These are phyloP conservation scores for Bombus confusus DNA, from an alignment of 1,140 invertebrate genomes.

Conservation along the genomic window DNA sequence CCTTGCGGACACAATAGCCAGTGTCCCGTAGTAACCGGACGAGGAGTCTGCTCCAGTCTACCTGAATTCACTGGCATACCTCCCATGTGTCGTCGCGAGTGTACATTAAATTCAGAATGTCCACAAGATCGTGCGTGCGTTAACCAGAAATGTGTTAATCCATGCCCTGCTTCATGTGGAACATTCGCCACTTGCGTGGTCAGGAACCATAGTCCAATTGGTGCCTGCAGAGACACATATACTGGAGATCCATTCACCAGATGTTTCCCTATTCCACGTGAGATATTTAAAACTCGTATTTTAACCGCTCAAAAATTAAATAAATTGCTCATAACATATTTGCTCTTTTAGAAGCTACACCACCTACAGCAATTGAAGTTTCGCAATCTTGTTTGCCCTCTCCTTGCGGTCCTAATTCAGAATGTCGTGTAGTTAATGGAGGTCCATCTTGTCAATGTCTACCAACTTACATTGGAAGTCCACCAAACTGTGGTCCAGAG, in stretches of 20 bases:
- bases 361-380: slow-evolving; percentile 67
- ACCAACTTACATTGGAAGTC: slow-evolving; percentile 85
- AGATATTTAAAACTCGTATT: slow-evolving; percentile 75
- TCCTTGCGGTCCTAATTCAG: slow-evolving; percentile 88
- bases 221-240: slow-evolving; percentile 86
- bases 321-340: slow-evolving; percentile 42
- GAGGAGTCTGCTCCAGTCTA: slow-evolving; percentile 85
- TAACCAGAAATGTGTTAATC: slow-evolving; percentile 86
- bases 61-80: slow-evolving; percentile 87
- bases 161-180: slow-evolving; percentile 88
- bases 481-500: slow-evolving; percentile 87
- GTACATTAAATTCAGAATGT: slow-evolving; percentile 87
- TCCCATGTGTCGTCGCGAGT: slow-evolving; percentile 89
- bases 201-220: slow-evolving; percentile 90
- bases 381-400: slow-evolving; percentile 87
- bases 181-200: slow-evolving; percentile 85
- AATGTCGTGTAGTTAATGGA: slow-evolving; percentile 84
- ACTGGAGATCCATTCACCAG: slow-evolving; percentile 87
- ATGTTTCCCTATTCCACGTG: slow-evolving; percentile 73
- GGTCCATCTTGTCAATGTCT: slow-evolving; percentile 86
- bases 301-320: neutral
- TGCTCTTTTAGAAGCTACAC: neutral
- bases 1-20: slow-evolving; percentile 82
- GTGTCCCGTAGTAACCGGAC: slow-evolving; percentile 77
- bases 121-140: slow-evolving; percentile 86